These are phyloP conservation scores for Mus spretus DNA, from an alignment of 2,797 vertebrate genomes.

Conservation along the genomic window DNA sequence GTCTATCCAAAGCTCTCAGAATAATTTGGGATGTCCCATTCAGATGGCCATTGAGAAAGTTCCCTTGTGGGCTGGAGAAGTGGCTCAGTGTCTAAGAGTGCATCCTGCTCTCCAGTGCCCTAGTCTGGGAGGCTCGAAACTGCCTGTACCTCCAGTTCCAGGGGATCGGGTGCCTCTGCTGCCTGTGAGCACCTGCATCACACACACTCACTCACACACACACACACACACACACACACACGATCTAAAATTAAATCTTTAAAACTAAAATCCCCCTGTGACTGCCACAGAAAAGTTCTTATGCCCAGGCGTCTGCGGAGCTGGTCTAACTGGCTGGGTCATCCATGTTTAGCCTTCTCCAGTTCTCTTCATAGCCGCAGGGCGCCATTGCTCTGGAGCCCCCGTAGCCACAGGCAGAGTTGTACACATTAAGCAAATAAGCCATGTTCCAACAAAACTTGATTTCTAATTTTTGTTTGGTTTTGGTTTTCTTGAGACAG, in stretches of 20 bases:
- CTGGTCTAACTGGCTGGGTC: background rate
- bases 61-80: background rate
- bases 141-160: background rate
- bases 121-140: background rate
- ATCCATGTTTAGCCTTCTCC: background rate
- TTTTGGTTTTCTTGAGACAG: background rate
- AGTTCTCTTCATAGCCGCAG: background rate
- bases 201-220: background rate
- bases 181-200: background rate
- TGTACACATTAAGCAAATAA: background rate
- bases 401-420: background rate
- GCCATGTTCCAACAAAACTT: background rate
- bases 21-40: background rate
- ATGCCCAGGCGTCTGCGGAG: background rate
- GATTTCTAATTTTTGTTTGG: background rate
- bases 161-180: background rate
- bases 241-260: background rate
- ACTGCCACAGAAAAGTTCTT: background rate
- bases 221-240: background rate
- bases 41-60: constrained; percentile 14
- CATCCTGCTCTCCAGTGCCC: background rate
- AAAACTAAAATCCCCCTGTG: background rate
- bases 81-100: no score
- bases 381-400: background rate
- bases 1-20: background rate